Conservation (phyloP, 2,888 invertebrate species). For the Apotomis capreana region DNA sequence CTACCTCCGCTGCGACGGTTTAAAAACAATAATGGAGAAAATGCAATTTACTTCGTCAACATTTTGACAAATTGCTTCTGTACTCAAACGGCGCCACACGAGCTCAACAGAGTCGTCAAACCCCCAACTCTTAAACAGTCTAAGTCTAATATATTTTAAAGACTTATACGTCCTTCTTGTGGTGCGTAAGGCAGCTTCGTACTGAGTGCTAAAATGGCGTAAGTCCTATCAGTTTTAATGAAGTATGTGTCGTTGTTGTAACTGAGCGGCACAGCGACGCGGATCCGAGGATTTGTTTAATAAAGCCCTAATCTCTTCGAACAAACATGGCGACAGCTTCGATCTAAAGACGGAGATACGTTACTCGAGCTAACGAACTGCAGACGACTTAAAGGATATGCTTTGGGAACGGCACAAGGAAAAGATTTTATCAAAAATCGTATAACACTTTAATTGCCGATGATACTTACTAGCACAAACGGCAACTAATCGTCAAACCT, state of each 20-base stretch:
- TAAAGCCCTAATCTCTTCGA: conserved; percentile 18
- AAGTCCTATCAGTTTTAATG: neutral
- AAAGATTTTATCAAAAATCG: no score
- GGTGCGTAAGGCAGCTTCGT: neutral
- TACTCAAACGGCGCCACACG: neutral
- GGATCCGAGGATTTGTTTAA: conserved; percentile 22
- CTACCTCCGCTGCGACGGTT: neutral
- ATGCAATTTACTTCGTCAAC: conserved; percentile 22
- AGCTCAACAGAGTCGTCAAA: neutral
- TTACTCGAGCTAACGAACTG: neutral
- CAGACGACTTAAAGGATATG: neutral
- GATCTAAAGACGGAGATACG: neutral
- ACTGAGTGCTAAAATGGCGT: neutral
- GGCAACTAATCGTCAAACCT: no score
- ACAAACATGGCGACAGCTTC: conserved; percentile 24
- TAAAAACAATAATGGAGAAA: conserved; percentile 15
- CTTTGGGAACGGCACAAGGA: no score
- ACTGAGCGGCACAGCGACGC: neutral
- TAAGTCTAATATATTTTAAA: neutral
- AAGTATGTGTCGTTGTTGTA: neutral
- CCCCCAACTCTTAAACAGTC: neutral
- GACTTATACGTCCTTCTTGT: neutral
- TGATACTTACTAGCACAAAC: no score
- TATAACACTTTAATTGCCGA: no score
- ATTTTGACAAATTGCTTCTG: conserved; percentile 34